These are phyloP conservation scores for Gobiocypris rarus DNA, from an alignment of 2,113 vertebrate species.

Conservation along the genomic window DNA sequence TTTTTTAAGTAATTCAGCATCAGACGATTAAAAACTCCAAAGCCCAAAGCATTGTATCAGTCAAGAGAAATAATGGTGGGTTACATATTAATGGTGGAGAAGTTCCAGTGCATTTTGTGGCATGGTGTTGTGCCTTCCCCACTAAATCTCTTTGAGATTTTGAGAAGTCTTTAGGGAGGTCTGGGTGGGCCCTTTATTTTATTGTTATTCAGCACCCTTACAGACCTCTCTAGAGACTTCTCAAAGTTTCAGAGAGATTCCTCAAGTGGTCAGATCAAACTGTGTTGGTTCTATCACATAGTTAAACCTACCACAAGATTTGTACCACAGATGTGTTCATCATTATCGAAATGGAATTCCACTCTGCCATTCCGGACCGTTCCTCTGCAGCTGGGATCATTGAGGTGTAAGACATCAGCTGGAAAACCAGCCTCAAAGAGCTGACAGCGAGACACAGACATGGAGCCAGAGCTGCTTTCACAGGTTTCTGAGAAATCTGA, in stretches of 20 bases:
- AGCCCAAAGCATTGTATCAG: no score
- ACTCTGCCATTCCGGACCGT: conserved; percentile 62
- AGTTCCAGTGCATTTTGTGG: no score
- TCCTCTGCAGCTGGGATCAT: conserved; percentile 62
- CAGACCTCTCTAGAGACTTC: not conserved
- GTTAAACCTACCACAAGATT: conserved; percentile 58
- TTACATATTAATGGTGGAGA: no score
- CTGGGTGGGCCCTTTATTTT: no score
- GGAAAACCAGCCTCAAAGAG: conserved; percentile 71
- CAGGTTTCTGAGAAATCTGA: conserved; percentile 67
- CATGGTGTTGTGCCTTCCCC: no score
- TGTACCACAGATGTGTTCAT: conserved; percentile 66
- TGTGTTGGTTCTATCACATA: not conserved
- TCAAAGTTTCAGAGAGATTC: not conserved
- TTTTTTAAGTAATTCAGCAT: not conserved
- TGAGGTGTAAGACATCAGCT: conserved; percentile 62
- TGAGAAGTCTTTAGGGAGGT: no score
- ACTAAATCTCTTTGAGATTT: no score
- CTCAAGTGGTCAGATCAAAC: not conserved
- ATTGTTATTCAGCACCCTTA: not conserved
- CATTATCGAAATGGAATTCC: conserved; percentile 66
- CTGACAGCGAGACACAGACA: conserved; percentile 73
- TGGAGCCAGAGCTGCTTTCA: conserved; percentile 57
- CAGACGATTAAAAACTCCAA: no score
- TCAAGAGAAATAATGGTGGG: no score